Percentiles rank a stretch among this genome's conserved stretches.
Conservation (phyloP, 2,797 vertebrate species). For the Centropyge bicolor region DNA sequence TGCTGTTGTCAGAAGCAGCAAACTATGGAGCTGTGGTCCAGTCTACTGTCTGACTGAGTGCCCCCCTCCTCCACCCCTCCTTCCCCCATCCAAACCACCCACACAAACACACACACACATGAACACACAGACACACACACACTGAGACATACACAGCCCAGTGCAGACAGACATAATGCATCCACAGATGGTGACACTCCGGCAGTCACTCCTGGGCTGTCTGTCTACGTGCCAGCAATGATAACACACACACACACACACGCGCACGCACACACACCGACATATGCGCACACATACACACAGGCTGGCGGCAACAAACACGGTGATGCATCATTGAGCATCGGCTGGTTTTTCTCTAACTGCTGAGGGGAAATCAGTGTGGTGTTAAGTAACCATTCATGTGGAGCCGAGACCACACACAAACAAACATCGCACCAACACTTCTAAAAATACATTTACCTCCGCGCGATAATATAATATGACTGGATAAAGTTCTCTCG, state of each 20-base stretch:
- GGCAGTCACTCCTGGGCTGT: conserved; percentile 75
- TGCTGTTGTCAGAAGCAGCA: conserved; percentile 50
- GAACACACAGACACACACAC: conserved; percentile 38
- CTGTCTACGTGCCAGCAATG: conserved; percentile 74
- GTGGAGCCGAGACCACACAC: conserved; percentile 77
- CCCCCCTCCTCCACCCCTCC: conserved; percentile 1
- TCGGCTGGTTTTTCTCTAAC: conserved; percentile 77
- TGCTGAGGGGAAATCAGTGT: conserved; percentile 80
- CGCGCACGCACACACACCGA: conserved; percentile 36
- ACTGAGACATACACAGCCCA: conserved; percentile 31
- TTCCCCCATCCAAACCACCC: conserved; percentile 23
- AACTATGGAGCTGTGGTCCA: conserved; percentile 60
- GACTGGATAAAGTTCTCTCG: conserved; percentile 63
- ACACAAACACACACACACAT: conserved; percentile 41
- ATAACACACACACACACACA: conserved; percentile 49
- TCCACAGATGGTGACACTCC: conserved; percentile 83
- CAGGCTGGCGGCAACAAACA: conserved; percentile 71
- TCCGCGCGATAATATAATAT: conserved; percentile 33
- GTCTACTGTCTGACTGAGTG: conserved; percentile 56
- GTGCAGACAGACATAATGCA: conserved; percentile 76
- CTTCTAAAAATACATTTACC: conserved; percentile 66
- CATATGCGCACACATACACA: conserved; percentile 37
- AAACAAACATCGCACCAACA: conserved; percentile 69
- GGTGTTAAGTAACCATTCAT: conserved; percentile 83
- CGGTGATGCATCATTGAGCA: conserved; percentile 79